phyloP scores from a whole-genome alignment of 1,140 invertebrate genomes.

The Leptinotarsa texana region DNA sequence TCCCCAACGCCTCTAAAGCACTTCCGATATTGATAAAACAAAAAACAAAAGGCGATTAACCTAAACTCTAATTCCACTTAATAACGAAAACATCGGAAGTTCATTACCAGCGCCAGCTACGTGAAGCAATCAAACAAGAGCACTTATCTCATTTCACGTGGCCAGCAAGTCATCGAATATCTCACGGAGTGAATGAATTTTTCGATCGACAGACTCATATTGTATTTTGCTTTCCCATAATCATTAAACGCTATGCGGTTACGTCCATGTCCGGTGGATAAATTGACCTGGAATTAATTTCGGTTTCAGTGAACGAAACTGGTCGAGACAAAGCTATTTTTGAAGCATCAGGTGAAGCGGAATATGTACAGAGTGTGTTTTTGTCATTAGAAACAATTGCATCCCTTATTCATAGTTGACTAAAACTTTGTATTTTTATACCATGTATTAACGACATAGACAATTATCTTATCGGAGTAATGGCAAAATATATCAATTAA shows the following conservation, averaged over 20 bases:
- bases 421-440: too few relatives aligned
- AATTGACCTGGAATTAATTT: neutral
- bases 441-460: too few relatives aligned
- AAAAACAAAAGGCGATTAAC: too few relatives aligned
- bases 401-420: too few relatives aligned
- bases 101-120: constrained; percentile 4
- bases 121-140: constrained; percentile 1
- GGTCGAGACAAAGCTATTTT: neutral
- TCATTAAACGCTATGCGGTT: constrained; percentile 1
- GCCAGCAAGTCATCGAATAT: neutral
- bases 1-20: neutral
- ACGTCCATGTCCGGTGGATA: neutral
- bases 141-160: neutral
- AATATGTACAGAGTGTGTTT: too few relatives aligned
- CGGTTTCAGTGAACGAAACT: neutral
- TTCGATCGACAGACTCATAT: neutral
- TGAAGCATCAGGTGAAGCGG: too few relatives aligned
- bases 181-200: neutral
- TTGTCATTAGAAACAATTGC: too few relatives aligned
- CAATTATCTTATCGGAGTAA: too few relatives aligned
- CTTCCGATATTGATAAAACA: too few relatives aligned
- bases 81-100: neutral
- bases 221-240: constrained; percentile 2
- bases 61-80: too few relatives aligned
- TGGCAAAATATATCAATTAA: too few relatives aligned